phyloP scores from a whole-genome alignment of 2,797 vertebrate species.

The Lycodopsis pacificus region DNA sequence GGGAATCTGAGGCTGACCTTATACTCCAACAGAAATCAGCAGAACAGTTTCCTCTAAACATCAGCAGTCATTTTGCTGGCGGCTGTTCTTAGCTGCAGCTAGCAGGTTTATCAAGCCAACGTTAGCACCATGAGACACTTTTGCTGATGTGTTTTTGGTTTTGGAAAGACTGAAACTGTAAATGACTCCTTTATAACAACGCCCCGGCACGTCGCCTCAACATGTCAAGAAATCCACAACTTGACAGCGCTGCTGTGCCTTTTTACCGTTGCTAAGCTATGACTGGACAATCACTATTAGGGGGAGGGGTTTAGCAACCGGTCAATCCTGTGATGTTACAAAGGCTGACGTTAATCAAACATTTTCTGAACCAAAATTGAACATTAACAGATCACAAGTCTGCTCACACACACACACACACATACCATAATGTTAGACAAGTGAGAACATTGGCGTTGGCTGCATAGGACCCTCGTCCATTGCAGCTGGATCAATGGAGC shows the following conservation, averaged over 20 bases:
- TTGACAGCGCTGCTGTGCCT: neutral
- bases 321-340: neutral
- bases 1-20: conserved; percentile 48
- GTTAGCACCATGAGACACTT: neutral
- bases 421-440: conserved; percentile 22
- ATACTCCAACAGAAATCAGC: conserved; percentile 34
- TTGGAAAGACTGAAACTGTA: neutral
- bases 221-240: neutral
- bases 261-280: neutral
- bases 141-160: neutral
- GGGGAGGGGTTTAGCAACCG: neutral
- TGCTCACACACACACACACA: conserved; percentile 8
- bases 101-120: neutral
- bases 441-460: conserved; percentile 31
- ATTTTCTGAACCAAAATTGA: conserved; percentile 21
- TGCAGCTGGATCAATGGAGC: conserved; percentile 63
- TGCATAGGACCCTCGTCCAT: conserved; percentile 43
- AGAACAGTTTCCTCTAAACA: conserved; percentile 22
- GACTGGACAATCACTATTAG: neutral
- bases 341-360: conserved; percentile 9
- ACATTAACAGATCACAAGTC: conserved; percentile 30
- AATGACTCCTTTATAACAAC: neutral
- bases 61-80: neutral
- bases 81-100: conserved; percentile 8
- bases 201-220: neutral